Percentiles rank a stretch among this genome's conserved stretches.
phyloP scores from a whole-genome alignment of 2,113 vertebrate species.

The Cynoglossus semilaevis region DNA sequence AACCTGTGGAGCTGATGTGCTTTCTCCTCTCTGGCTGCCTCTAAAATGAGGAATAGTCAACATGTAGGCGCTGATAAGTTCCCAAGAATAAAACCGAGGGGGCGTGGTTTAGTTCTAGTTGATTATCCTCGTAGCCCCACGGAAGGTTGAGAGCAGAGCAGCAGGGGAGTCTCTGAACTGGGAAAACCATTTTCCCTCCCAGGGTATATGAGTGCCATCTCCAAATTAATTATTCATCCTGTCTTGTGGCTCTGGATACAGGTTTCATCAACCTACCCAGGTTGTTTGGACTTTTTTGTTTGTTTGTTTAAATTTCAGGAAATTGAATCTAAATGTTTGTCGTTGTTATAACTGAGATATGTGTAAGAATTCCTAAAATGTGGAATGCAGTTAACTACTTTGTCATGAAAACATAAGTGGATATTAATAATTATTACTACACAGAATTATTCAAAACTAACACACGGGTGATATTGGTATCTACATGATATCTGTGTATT shows the following conservation, averaged over 20 bases:
- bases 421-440: no score
- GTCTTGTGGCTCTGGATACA: neutral
- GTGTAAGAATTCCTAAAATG: no score
- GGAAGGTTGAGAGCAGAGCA: slow-evolving; percentile 23
- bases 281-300: no score
- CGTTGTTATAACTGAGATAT: no score
- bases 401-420: no score
- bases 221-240: neutral
- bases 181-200: slow-evolving; percentile 15
- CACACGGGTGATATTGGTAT: no score
- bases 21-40: slow-evolving; percentile 30
- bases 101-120: slow-evolving; percentile 62
- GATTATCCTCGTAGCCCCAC: slow-evolving; percentile 35
- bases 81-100: slow-evolving; percentile 51
- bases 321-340: no score
- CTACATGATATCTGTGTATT: no score
- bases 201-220: slow-evolving; percentile 6
- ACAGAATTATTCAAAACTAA: no score
- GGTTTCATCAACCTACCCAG: no score
- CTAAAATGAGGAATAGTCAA: slow-evolving; percentile 38
- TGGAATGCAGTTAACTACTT: no score
- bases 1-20: neutral
- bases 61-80: slow-evolving; percentile 50
- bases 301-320: no score
- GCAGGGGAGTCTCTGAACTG: slow-evolving; percentile 32